Evolutionary conservation across 2,797 vertebrate species (phyloP), one percentile per base, ranked within the genome.

Genomic region (Rhadinocentrus ornatus): DNA sequence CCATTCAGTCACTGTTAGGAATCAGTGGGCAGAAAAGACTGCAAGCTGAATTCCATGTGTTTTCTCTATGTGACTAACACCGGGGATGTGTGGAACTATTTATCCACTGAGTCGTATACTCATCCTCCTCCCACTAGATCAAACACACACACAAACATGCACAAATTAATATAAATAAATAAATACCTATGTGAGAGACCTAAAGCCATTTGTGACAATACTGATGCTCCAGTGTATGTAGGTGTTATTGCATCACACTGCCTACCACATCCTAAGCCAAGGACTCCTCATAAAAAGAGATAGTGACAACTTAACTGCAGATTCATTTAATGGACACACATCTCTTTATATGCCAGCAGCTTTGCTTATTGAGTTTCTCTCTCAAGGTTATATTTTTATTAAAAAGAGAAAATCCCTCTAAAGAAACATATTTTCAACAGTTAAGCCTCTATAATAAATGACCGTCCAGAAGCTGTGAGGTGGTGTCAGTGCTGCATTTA

Each of bases 101-200:
- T 82, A 80, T 82, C 83, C 5, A 3, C 35, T 87, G 89, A 90
- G 79, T 91, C 89, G 90, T 41, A 73, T 11, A 68, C 12, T 48
- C 53, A 46, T 70, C 70, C 50, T 80, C 66, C 84, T 75, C 77
- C 76, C 39, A 83, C 82, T 13, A 57, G 18, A 66, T 68, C 60
- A 78, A 35, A 71, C 55, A 68, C 63, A 79, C 58, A 66, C 37
- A 65, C 5, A 52, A 31, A 34, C n/a, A 62, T 9, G 31, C 46
- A 62, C 16, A 48, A 39, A 69, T 35, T 57, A 1, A 77, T 29
- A 62, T 46, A 44, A 50, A 57, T 46, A 44, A 50, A 57, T 61
- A 65, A 31, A 75, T 32, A 39, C 15, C 10, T 50, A 55, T 5
- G 22, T 34, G 34, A 20, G 53, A 62, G 53, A 75, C 29, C 54